Evolutionary conservation across 1,140 invertebrate genomes (phyloP).

Genomic region (Drosophila nebulosa): DNA sequence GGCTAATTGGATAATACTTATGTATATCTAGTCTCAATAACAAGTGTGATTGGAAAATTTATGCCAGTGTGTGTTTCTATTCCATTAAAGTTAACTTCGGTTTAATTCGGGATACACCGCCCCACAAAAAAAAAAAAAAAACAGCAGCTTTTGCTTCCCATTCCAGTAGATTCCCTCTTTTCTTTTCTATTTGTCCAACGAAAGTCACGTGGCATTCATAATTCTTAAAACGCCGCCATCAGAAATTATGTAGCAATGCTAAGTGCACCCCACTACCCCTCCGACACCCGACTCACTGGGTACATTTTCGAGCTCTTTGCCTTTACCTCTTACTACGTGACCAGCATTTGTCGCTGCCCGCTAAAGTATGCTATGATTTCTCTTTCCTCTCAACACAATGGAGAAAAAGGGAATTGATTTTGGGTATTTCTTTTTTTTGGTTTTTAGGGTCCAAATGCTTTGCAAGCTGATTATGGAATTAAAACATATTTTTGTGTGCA

Average conservation of each 20-base stretch:
- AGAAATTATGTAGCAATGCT: slow-evolving; percentile 77
- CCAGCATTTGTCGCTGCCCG: slow-evolving; percentile 52
- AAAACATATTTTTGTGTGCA: slow-evolving; percentile 71
- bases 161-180: not conserved
- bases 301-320: not conserved
- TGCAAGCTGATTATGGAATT: slow-evolving; percentile 73
- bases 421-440: slow-evolving; percentile 10
- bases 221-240: slow-evolving; percentile 80
- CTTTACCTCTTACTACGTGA: slow-evolving; percentile 44
- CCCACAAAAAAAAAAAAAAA: not conserved
- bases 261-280: slow-evolving; percentile 62
- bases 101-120: not conserved
- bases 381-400: not conserved
- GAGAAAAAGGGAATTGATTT: slow-evolving; percentile 61
- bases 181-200: slow-evolving; percentile 52
- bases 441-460: slow-evolving; percentile 34
- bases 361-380: slow-evolving; percentile 52
- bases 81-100: not conserved
- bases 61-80: not conserved
- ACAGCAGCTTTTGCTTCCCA: not conserved
- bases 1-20: no score
- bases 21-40: no score
- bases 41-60: no score
- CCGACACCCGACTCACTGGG: no score
- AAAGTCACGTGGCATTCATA: slow-evolving; percentile 81